Base-by-base conservation (phyloP, 2,113 vertebrate species). In the Poeciliopsis retropinna region DNA sequence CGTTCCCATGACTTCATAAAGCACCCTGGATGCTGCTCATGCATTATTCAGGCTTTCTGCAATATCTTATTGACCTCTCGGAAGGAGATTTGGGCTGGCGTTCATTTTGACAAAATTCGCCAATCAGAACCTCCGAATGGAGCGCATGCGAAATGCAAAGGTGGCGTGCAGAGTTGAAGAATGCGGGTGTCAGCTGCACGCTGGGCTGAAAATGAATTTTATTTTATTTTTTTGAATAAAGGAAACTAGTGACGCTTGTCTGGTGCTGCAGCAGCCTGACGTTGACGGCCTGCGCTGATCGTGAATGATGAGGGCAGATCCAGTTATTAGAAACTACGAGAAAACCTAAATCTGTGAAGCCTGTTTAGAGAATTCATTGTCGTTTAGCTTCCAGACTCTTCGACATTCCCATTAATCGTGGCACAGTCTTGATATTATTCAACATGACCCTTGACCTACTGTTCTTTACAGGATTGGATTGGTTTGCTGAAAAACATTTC, bases 21-120 rank as follows among this genome's bases (percentile, higher is more conserved):
- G 72, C 77, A 60, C 10, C 63, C 44, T 66, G 67, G 69, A 83
- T 6, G 22, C 41, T 37, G 5, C 22, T 11, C 79, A 88, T 92
- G 25, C 84, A 91, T 92, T 88, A 92, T 91, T 92, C 88, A 92
- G 88, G 70, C 44, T 32, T 39, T 80, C 76, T 63, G 78, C 83
- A 79, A 87, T 82, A 72, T 85, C 73, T 80, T 80, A 79, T 83
- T 90, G 89, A 91, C 92, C 86, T 86, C 72, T 87, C 69, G 69
- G 82, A 92, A 92, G 92, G 92, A 85, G 88, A 70, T 84, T 85
- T 81, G 85, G 86, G 89, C 73, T 27, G 77, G 31, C 75, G 85
- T 89, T 92, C 86, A 87, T 88, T 81, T 87, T 70, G 73, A 87
- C 77, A 79, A 85, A 91, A 89, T 80, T 79, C 73, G 76, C 86